Evolutionary conservation across 1,140 invertebrate species (phyloP).

Genomic region (Brachionus sp.): DNA sequence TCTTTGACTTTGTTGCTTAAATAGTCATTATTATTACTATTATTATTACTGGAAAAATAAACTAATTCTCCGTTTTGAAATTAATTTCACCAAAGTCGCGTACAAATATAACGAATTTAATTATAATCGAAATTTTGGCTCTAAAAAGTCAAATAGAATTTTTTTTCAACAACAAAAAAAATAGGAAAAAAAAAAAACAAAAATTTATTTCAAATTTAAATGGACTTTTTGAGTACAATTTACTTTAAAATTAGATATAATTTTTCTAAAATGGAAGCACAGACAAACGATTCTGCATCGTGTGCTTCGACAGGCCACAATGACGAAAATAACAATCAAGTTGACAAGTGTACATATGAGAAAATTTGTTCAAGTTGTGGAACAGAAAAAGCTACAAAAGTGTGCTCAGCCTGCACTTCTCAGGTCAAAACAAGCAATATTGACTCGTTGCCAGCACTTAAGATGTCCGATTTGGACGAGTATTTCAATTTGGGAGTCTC

Average conservation of each 20-base stretch:
- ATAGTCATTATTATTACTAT: not conserved
- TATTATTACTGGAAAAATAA: not conserved
- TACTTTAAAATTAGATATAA: not conserved
- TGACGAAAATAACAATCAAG: constrained; percentile 5
- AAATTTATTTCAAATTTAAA: not conserved
- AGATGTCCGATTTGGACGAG: not conserved
- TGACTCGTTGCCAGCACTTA: not conserved
- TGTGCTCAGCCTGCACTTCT: not conserved
- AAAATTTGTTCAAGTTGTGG: constrained; percentile 6
- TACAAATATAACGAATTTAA: not conserved
- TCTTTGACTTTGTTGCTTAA: not conserved
- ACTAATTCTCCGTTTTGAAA: not conserved
- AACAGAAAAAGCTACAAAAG: not conserved
- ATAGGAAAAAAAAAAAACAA: not conserved
- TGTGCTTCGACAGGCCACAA: not conserved
- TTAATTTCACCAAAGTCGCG: not conserved
- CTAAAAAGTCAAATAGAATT: constrained; percentile 3
- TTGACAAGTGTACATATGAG: not conserved
- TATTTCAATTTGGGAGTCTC: not conserved
- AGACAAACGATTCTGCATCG: not conserved
- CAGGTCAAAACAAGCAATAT: not conserved
- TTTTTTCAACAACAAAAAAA: not conserved
- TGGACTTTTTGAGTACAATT: not conserved
- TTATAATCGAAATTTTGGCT: not conserved
- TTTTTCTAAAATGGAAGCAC: not conserved